Percentiles rank a stretch among this genome's conserved stretches.
These are phyloP conservation scores for Brachionus calyciflorus DNA, from an alignment of 1,140 invertebrate genomes.

Conservation along the genomic window DNA sequence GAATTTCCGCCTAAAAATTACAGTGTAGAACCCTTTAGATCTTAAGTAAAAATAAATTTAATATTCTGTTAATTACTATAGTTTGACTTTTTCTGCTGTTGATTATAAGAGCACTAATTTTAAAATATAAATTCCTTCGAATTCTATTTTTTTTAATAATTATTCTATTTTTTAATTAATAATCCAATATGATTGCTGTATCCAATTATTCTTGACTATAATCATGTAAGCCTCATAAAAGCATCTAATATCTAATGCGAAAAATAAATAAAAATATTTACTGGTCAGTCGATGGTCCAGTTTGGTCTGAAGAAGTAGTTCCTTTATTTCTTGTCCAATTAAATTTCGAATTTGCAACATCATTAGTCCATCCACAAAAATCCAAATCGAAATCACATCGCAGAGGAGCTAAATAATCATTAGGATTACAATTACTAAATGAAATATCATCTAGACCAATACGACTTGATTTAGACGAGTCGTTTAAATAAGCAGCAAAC, in stretches of 20 bases:
- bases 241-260: no score
- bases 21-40: no score
- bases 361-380: conserved; percentile 54
- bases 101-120: no score
- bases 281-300: conserved; percentile 39
- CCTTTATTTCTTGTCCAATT: conserved; percentile 46
- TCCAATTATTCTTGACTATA: no score
- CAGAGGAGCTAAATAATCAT: conserved; percentile 19
- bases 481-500: background rate
- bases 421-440: conserved; percentile 33
- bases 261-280: background rate
- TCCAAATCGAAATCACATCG: conserved; percentile 55
- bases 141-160: no score
- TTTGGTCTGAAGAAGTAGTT: background rate
- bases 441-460: conserved; percentile 37
- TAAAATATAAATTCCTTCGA: no score
- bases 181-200: no score
- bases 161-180: conserved; percentile 2
- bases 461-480: background rate
- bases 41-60: no score
- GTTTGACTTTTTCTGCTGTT: no score
- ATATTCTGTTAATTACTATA: no score
- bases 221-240: no score
- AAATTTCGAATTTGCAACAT: conserved; percentile 49
- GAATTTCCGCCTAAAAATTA: no score